Evolutionary conservation across 2,888 invertebrate species (phyloP).

Genomic region (Minunthozetes semirufus): DNA sequence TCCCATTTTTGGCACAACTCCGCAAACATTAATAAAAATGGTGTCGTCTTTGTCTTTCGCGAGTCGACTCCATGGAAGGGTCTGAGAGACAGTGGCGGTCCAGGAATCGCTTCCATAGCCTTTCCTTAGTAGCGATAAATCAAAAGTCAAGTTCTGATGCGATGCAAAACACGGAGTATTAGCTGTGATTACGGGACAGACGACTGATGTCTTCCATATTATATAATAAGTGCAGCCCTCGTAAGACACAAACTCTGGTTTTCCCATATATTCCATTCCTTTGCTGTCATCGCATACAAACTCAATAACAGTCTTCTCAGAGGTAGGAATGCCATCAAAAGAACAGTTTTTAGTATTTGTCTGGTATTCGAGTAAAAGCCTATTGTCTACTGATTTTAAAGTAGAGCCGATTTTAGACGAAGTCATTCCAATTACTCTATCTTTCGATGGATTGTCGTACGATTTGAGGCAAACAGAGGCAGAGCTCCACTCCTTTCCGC

Average conservation of each 20-base stretch:
- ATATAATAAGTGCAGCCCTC: conserved; percentile 38
- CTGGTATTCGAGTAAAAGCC: background rate
- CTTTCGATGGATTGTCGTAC: background rate
- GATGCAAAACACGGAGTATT: background rate
- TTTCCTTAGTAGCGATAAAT: background rate
- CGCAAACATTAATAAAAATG: conserved; percentile 41
- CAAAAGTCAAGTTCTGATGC: background rate
- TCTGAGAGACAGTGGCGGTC: background rate
- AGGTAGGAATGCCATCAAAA: background rate
- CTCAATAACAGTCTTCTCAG: conserved; percentile 34
- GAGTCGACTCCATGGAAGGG: background rate
- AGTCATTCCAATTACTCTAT: conserved; percentile 6
- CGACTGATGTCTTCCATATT: conserved; percentile 37
- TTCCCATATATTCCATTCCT: background rate
- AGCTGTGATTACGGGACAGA: conserved; percentile 16
- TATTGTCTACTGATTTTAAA: conserved; percentile 18
- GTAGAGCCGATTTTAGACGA: background rate
- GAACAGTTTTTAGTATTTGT: background rate
- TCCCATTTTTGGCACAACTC: conserved; percentile 33
- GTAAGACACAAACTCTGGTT: conserved; percentile 36
- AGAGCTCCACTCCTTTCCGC: conserved; percentile 34
- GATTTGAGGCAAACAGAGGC: conserved; percentile 37
- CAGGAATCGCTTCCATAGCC: background rate
- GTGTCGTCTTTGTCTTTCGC: conserved; percentile 2
- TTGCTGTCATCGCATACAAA: conserved; percentile 30